Percentiles rank a stretch among this genome's conserved stretches.
Conservation (phyloP, 2,113 vertebrate species). For the Hippocampus comes region DNA sequence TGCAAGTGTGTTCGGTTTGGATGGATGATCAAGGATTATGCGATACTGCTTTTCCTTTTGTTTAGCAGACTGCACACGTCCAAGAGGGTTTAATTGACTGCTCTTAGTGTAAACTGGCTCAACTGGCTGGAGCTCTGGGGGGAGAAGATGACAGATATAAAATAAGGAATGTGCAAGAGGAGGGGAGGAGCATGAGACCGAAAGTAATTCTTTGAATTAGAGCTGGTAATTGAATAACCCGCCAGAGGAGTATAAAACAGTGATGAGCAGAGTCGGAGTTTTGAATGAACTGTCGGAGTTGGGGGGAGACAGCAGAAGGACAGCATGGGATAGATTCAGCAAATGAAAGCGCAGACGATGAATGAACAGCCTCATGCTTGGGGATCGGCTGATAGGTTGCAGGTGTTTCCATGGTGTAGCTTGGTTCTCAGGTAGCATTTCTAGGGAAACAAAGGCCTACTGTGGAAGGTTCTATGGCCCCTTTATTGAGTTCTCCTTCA, state of each 20-base stretch:
- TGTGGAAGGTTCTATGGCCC: background rate
- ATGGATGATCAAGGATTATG: too few species aligned
- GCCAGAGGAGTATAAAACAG: conserved; percentile 51
- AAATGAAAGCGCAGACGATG: conserved; percentile 25
- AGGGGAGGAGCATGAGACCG: conserved; percentile 29
- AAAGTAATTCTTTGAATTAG: conserved; percentile 64
- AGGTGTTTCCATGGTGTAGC: conserved; percentile 34
- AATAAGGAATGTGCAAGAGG: conserved; percentile 14
- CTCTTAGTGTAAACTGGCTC: conserved; percentile 45
- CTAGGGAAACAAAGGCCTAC: background rate
- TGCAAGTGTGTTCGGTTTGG: too few species aligned
- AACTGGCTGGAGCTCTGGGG: conserved; percentile 13
- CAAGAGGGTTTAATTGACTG: conserved; percentile 46
- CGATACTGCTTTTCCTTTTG: conserved; percentile 29
- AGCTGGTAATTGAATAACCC: conserved; percentile 63
- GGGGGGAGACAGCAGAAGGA: conserved; percentile 33
- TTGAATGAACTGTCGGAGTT: conserved; percentile 25
- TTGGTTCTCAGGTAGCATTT: conserved; percentile 9
- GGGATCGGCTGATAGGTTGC: conserved; percentile 11
- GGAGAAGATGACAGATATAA: conserved; percentile 21
- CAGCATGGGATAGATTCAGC: conserved; percentile 23
- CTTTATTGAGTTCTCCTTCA: background rate
- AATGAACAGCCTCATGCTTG: conserved; percentile 18
- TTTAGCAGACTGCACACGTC: conserved; percentile 53
- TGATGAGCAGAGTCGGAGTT: conserved; percentile 41